A percentile compares a stretch with the other conserved stretches of the same genome.
These are phyloP conservation scores for Catotricha subobsoleta DNA, from an alignment of 2,888 invertebrate genomes.

Conservation along the genomic window DNA sequence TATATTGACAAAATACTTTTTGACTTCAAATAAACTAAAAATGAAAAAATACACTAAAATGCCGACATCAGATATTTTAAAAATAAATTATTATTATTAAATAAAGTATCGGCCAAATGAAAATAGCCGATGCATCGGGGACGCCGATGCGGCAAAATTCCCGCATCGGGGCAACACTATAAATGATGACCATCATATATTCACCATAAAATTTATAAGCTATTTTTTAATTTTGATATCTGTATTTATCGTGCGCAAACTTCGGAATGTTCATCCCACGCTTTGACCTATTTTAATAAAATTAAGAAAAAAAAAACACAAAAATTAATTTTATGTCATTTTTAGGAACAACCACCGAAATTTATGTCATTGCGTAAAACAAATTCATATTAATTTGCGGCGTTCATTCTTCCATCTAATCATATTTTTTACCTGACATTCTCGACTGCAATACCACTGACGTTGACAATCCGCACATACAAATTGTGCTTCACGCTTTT, in stretches of 20 bases:
- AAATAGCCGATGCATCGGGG: too few species aligned
- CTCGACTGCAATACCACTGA: slow-evolving; percentile 88
- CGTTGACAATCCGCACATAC: slow-evolving; percentile 80
- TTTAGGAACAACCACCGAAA: not conserved
- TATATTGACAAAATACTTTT: too few species aligned
- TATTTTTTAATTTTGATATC: too few species aligned
- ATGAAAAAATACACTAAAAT: too few species aligned
- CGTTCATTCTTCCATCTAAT: not conserved
- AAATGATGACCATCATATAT: too few species aligned
- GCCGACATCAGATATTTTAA: too few species aligned
- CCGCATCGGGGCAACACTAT: too few species aligned
- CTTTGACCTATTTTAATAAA: slow-evolving; percentile 41
- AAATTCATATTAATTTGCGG: not conserved
- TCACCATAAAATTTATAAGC: too few species aligned
- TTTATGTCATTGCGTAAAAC: not conserved
- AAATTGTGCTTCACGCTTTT: slow-evolving; percentile 62
- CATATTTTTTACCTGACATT: slow-evolving; percentile 57
- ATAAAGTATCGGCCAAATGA: too few species aligned
- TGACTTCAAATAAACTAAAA: too few species aligned
- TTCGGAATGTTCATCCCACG: slow-evolving; percentile 78
- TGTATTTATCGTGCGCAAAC: slow-evolving; percentile 59
- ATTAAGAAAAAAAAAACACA: slow-evolving; percentile 10
- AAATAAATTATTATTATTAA: too few species aligned
- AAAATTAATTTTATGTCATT: not conserved
- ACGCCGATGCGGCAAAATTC: too few species aligned